Conservation (phyloP, 1,140 invertebrate species). For the Magallana angulata region DNA sequence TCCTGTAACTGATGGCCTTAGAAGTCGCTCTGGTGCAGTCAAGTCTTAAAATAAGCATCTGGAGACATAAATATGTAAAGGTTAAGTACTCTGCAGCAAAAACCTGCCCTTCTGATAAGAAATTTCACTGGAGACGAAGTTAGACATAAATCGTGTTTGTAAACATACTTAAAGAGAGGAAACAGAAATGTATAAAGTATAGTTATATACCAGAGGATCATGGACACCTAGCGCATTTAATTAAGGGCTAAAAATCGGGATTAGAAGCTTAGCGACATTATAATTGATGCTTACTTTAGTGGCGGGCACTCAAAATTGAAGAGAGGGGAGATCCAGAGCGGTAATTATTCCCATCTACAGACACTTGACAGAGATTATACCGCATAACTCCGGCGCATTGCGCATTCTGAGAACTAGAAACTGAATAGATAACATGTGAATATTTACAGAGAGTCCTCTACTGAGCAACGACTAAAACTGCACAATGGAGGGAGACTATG, state of each 20-base stretch:
- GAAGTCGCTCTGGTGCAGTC: too few relatives aligned
- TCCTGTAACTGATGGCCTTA: too few relatives aligned
- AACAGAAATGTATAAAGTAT: not conserved
- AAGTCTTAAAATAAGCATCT: too few relatives aligned
- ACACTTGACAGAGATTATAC: constrained; percentile 12
- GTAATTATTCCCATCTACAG: not conserved
- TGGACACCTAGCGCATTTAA: not conserved
- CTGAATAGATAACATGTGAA: not conserved
- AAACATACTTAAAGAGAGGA: constrained; percentile 11
- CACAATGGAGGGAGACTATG: not conserved
- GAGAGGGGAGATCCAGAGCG: not conserved
- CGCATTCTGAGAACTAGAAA: not conserved
- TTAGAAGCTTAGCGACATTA: not conserved
- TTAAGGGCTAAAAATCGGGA: not conserved
- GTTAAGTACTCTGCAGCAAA: too few relatives aligned
- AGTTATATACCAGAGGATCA: not conserved
- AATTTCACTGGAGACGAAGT: not conserved
- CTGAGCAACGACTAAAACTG: not conserved
- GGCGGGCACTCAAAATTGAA: not conserved
- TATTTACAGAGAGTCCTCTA: not conserved
- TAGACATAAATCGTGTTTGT: not conserved
- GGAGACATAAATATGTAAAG: too few relatives aligned
- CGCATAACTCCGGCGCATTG: not conserved
- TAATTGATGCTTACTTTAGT: not conserved
- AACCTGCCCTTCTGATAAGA: too few relatives aligned